Evolutionary conservation across 2,888 invertebrate genomes (phyloP), one percentile per base, ranked within the genome.

Genomic region (Phengaris alcon): DNA sequence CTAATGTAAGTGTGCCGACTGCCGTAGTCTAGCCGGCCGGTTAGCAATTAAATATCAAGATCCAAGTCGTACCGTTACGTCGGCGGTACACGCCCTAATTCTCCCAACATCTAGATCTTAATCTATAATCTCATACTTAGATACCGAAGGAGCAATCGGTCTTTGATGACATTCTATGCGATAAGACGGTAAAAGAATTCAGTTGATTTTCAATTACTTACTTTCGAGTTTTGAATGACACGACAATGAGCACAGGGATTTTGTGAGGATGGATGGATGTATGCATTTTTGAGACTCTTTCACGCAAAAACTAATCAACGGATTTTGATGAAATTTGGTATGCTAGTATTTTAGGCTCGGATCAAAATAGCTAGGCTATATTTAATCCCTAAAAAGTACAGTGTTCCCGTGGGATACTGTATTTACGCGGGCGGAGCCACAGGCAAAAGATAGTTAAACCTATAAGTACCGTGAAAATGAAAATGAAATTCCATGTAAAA

Each of bases 81-180:
- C 52, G 52, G 10, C 64, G 12, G 64, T 64, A 35, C 64, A 64
- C 64, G 64, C 35, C 64, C 64, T 64, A 64, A 64, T 64, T 64
- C 64, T 44, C 64, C 64, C 35, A 52, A 52, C 64, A 44, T 64
- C 64, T 64, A 35, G 35, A 35, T 12, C 64, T 64, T 64, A 64
- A 64, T 64, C 64, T 64, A 13, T 64, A 64, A 64, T 64, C 64
- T 64, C 13, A 15, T 5, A 22, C 22, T 22, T 22, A 22, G 52
- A 52, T 52, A 10, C 15, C 59, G 15, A 59, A 22, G 35, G 35
- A 64, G 13, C 64, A 12, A 64, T 64, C 13, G 13, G 59, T 22
- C 10, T 59, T 44, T 64, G 64, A 64, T 35, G 35, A 64, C 35
- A 64, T 35, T 35, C 7, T 10, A 59, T 6, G 64, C 35, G 12